A percentile compares a stretch with the other conserved stretches of the same genome.
These are phyloP conservation scores for Myodes glareolus DNA, from an alignment of 2,113 vertebrate genomes.

Conservation along the genomic window DNA sequence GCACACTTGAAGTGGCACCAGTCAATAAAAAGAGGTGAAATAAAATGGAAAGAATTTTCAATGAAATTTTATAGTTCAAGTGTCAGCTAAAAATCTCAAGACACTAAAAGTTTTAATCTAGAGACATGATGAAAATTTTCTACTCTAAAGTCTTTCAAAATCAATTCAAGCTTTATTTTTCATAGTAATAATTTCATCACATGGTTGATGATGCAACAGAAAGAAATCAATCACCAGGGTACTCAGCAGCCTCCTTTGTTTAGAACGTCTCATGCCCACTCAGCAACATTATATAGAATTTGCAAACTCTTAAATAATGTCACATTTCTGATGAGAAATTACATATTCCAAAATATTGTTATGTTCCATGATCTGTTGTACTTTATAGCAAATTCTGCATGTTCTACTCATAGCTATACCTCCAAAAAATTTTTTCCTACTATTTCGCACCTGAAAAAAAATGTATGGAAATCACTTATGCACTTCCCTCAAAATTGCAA, in stretches of 20 bases:
- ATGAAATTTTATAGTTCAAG: slow-evolving; percentile 47
- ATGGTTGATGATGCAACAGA: slow-evolving; percentile 62
- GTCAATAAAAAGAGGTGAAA: neutral
- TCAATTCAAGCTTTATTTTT: slow-evolving; percentile 50
- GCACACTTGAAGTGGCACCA: neutral
- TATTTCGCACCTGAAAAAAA: slow-evolving; percentile 49
- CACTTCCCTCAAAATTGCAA: slow-evolving; percentile 36
- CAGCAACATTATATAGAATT: slow-evolving; percentile 4
- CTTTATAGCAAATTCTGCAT: slow-evolving; percentile 50
- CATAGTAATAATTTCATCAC: slow-evolving; percentile 68
- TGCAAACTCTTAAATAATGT: slow-evolving; percentile 46
- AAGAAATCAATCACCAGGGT: slow-evolving; percentile 61
- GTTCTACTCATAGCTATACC: neutral
- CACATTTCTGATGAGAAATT: slow-evolving; percentile 1
- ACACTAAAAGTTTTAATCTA: neutral
- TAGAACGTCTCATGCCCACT: slow-evolving; percentile 18
- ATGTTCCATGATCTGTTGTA: neutral
- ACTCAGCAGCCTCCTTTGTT: neutral
- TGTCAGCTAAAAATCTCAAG: slow-evolving; percentile 21
- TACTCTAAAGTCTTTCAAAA: slow-evolving; percentile 45
- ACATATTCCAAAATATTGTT: slow-evolving; percentile 12
- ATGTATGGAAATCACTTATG: slow-evolving; percentile 22
- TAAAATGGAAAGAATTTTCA: neutral
- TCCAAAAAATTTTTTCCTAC: neutral
- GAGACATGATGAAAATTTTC: neutral